Conservation (phyloP, 1,140 invertebrate species). For the Drosophila micromelanica region DNA sequence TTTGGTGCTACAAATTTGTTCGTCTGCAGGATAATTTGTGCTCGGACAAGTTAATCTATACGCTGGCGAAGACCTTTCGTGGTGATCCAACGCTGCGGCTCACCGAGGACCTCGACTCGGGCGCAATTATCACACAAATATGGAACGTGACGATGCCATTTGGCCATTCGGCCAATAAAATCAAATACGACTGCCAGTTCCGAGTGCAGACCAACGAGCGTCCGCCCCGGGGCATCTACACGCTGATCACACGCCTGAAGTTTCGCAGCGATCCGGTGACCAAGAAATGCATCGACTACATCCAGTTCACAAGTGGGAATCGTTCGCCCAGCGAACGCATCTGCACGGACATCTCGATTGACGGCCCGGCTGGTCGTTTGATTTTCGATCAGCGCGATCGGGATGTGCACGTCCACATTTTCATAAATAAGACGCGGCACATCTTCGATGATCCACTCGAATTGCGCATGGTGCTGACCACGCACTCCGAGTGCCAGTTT, state of each 20-base stretch:
- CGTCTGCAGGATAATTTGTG: slow-evolving; percentile 74
- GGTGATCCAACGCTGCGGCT: slow-evolving; percentile 71
- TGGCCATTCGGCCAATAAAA: slow-evolving; percentile 66
- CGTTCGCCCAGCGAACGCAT: slow-evolving; percentile 71
- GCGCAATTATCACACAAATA: slow-evolving; percentile 70
- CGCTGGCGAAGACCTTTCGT: slow-evolving; percentile 65
- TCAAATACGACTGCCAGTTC: slow-evolving; percentile 80
- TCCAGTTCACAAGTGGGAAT: slow-evolving; percentile 75
- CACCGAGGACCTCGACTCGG: slow-evolving; percentile 77
- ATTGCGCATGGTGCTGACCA: slow-evolving; percentile 73
- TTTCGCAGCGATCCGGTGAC: slow-evolving; percentile 72
- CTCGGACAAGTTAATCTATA: slow-evolving; percentile 68
- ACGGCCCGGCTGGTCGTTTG: slow-evolving; percentile 62
- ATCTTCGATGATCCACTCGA: slow-evolving; percentile 74
- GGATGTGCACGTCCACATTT: slow-evolving; percentile 73
- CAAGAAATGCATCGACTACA: slow-evolving; percentile 73
- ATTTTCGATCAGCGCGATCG: slow-evolving; percentile 74
- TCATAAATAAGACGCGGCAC: slow-evolving; percentile 58
- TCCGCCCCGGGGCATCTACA: slow-evolving; percentile 74
- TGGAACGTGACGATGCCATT: slow-evolving; percentile 77
- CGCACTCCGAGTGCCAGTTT: slow-evolving; percentile 72
- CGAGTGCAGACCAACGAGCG: slow-evolving; percentile 66
- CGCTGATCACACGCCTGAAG: slow-evolving; percentile 74
- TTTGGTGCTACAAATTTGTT: slow-evolving; percentile 44
- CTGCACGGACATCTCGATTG: slow-evolving; percentile 70